Evolutionary conservation across 2,888 invertebrate species (phyloP).

Genomic region (Palloptera scutellata): DNA sequence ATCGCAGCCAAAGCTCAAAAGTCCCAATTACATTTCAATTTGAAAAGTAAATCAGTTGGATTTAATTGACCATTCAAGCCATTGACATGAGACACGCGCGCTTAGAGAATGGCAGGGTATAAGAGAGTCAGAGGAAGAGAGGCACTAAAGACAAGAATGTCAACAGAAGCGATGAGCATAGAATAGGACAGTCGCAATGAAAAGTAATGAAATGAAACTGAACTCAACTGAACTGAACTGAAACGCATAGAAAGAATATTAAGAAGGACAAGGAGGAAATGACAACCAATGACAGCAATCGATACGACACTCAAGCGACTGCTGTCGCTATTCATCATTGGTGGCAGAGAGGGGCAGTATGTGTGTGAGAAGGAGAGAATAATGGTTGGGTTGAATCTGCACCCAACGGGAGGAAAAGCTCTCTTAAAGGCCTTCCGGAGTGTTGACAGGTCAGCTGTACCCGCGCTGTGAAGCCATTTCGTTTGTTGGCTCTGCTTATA

Average conservation of each 20-base stretch:
- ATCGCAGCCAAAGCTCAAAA: conserved; percentile 44
- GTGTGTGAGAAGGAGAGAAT: too few relatives aligned
- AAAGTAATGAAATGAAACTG: neutral
- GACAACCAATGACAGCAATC: neutral
- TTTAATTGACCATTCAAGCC: conserved; percentile 59
- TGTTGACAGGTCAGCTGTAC: too few relatives aligned
- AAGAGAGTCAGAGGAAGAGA: neutral
- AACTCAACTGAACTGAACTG: neutral
- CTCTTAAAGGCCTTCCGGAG: too few relatives aligned
- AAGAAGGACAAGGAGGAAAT: neutral
- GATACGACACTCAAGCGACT: neutral
- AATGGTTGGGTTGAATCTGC: too few relatives aligned
- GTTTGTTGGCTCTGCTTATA: too few relatives aligned
- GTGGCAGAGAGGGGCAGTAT: too few relatives aligned
- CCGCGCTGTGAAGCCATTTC: too few relatives aligned
- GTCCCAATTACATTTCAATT: conserved; percentile 55
- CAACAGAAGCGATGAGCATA: neutral
- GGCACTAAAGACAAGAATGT: neutral
- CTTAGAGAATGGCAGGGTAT: conserved; percentile 14
- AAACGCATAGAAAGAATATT: neutral
- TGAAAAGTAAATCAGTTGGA: conserved; percentile 45
- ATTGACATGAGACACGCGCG: conserved; percentile 50
- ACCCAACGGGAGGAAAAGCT: too few relatives aligned
- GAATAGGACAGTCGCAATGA: neutral
- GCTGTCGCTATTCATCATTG: neutral